Conservation (phyloP, 1,140 invertebrate species). For the Drosophila truncata region DNA sequence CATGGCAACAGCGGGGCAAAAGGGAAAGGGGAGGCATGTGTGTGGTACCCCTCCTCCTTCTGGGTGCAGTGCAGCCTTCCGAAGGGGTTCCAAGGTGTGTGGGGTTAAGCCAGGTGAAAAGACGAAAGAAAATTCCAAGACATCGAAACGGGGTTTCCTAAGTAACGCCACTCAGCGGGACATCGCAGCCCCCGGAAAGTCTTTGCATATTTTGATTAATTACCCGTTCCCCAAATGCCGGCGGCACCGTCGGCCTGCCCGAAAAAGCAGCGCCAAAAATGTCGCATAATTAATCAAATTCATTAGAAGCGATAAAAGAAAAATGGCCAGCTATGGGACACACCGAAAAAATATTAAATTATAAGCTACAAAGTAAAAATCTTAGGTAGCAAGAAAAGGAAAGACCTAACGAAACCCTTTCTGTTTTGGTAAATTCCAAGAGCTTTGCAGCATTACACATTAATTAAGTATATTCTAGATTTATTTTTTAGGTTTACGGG, state of each 20-base stretch:
- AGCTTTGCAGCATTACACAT: background rate
- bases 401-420: background rate
- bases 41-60: background rate
- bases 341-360: background rate
- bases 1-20: slow-evolving; percentile 31
- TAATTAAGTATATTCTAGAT: background rate
- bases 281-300: slow-evolving; percentile 77
- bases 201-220: slow-evolving; percentile 77
- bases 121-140: slow-evolving; percentile 71
- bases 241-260: slow-evolving; percentile 10
- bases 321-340: slow-evolving; percentile 5
- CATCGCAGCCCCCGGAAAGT: slow-evolving; percentile 11
- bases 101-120: slow-evolving; percentile 12
- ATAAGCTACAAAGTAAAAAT: slow-evolving; percentile 1
- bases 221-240: slow-evolving; percentile 26
- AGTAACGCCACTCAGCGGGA: slow-evolving; percentile 52
- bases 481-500: background rate
- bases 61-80: background rate
- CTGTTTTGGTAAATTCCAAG: background rate
- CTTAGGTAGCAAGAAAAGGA: slow-evolving; percentile 5
- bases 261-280: slow-evolving; percentile 62
- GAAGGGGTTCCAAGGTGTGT: slow-evolving; percentile 36
- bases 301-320: slow-evolving; percentile 53
- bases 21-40: slow-evolving; percentile 22
- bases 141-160: slow-evolving; percentile 26